A percentile compares a stretch with the other conserved stretches of the same genome.
Conservation (phyloP, 1,140 invertebrate genomes). For the Pseudobourletiella spinata region DNA sequence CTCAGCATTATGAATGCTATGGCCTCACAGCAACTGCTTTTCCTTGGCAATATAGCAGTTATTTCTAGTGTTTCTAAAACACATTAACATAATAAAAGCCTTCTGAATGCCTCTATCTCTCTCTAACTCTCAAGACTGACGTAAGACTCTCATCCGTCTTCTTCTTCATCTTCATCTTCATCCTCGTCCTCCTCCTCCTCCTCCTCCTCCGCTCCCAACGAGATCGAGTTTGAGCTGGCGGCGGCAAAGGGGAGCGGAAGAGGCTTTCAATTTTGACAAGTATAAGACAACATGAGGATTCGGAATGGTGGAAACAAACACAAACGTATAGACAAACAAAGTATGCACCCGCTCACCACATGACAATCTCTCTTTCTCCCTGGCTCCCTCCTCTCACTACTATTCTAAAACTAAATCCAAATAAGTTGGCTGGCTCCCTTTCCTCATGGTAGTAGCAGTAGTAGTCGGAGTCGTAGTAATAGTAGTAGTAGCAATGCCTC, state of each 20-base stretch:
- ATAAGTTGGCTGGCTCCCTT: too few species aligned
- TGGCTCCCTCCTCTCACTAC: neutral
- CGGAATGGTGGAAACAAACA: too few species aligned
- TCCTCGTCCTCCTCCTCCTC: neutral
- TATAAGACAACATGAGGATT: conserved; percentile 3
- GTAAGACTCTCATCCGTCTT: too few species aligned
- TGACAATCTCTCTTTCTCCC: neutral
- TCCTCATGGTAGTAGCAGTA: too few species aligned
- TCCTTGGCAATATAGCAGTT: neutral
- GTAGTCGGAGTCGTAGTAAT: neutral
- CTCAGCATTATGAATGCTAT: too few species aligned
- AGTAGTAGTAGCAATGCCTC: too few species aligned
- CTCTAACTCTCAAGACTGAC: neutral
- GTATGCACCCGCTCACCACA: too few species aligned
- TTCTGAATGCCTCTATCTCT: neutral
- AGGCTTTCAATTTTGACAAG: conserved; percentile 2
- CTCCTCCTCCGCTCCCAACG: neutral
- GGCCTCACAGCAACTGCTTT: too few species aligned
- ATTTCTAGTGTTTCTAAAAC: neutral
- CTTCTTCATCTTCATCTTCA: too few species aligned
- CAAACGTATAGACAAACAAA: too few species aligned
- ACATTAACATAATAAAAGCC: conserved; percentile 3
- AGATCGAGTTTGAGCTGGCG: neutral
- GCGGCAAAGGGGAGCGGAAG: conserved; percentile 1
- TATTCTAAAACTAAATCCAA: neutral